Conservation (phyloP, 2,797 vertebrate species). For the Margarornis squamiger region DNA sequence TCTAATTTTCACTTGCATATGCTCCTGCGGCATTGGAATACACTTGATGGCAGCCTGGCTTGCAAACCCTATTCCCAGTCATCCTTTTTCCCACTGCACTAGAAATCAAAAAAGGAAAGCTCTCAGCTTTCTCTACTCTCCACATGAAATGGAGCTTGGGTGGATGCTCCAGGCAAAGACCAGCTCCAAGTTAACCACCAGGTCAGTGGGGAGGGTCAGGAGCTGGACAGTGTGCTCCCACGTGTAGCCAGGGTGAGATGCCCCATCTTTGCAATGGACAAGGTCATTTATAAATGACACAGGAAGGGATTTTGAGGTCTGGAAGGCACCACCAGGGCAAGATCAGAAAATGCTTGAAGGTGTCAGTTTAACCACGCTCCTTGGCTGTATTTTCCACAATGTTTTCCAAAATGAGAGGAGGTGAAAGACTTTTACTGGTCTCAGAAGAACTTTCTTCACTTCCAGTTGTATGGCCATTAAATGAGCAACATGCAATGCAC, state of each 20-base stretch:
- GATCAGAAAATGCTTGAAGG: background rate
- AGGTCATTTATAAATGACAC: slow-evolving; percentile 27
- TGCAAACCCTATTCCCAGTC: background rate
- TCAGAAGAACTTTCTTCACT: background rate
- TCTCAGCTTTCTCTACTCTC: background rate
- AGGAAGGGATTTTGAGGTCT: background rate
- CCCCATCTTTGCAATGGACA: background rate
- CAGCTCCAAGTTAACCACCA: background rate
- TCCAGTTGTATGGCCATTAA: background rate
- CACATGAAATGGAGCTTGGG: background rate
- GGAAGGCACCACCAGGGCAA: background rate
- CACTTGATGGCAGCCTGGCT: background rate
- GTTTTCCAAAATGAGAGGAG: background rate
- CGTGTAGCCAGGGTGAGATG: background rate
- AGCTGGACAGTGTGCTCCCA: background rate
- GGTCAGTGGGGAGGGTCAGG: background rate
- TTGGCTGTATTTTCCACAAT: background rate
- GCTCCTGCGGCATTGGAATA: background rate
- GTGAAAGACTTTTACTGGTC: background rate
- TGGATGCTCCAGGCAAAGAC: slow-evolving; percentile 11
- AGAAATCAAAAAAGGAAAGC: background rate
- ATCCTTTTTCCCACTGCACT: background rate
- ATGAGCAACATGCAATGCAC: fast-evolving
- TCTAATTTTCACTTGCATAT: slow-evolving; percentile 30
- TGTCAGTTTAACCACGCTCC: background rate